Percentiles rank a stretch among this genome's conserved stretches.
Conservation (phyloP, 2,113 vertebrate genomes). For the Cnemophilus loriae region DNA sequence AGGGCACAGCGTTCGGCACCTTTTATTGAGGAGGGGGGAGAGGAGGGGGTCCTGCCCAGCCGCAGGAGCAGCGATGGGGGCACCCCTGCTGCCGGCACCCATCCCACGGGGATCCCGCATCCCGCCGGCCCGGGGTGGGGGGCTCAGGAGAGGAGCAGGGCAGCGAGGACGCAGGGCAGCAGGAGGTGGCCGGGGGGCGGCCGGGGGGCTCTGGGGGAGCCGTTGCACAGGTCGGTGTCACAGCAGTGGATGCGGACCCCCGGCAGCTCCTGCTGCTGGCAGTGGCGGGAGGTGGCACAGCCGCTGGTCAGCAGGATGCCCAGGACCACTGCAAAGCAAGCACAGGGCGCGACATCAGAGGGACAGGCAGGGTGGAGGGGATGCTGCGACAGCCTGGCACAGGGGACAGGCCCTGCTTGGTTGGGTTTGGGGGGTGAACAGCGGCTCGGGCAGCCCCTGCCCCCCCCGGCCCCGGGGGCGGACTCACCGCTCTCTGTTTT, state of each 20-base stretch:
- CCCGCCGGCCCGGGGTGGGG: not conserved
- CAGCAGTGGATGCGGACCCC: slow-evolving; percentile 90
- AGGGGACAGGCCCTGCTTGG: not conserved
- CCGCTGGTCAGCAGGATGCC: slow-evolving; percentile 86
- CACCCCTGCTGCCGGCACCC: not conserved
- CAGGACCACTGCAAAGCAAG: slow-evolving; percentile 76
- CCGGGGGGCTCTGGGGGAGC: slow-evolving; percentile 8
- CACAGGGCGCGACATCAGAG: fast-evolving
- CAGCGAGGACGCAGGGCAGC: not conserved
- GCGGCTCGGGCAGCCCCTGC: fast-evolving
- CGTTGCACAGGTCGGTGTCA: slow-evolving; percentile 79
- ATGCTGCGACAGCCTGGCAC: not conserved
- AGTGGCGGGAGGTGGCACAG: slow-evolving; percentile 89
- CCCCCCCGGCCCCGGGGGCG: fast-evolving
- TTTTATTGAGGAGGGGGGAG: not conserved
- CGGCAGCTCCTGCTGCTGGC: slow-evolving; percentile 88
- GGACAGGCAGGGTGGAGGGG: fast-evolving
- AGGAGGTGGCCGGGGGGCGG: not conserved
- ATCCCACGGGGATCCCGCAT: fast-evolving
- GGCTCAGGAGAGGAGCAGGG: slow-evolving; percentile 28
- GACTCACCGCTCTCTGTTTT: slow-evolving; percentile 90
- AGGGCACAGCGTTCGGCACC: not conserved
- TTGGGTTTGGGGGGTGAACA: not conserved
- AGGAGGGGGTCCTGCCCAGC: not conserved
- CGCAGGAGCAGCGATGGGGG: fast-evolving